Evolutionary conservation across 1,140 invertebrate genomes (phyloP).

Genomic region (Drosophila serrata): DNA sequence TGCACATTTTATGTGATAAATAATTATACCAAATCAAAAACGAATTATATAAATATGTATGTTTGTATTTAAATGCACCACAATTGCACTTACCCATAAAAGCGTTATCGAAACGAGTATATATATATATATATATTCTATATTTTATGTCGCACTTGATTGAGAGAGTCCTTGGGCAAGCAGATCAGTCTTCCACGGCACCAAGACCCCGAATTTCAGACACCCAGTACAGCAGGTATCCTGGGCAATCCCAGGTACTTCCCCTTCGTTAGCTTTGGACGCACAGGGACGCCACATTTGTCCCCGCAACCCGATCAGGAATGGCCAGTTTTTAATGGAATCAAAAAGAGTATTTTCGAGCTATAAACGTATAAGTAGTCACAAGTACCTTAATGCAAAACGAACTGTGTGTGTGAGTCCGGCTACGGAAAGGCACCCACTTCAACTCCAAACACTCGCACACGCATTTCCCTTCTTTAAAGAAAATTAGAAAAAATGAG

Average conservation of each 20-base stretch:
- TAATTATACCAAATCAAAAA: slow-evolving; percentile 51
- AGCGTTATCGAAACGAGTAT: slow-evolving; percentile 4
- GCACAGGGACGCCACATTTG: slow-evolving; percentile 11
- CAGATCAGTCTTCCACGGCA: slow-evolving; percentile 57
- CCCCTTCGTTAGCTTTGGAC: slow-evolving; percentile 30
- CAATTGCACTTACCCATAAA: slow-evolving; percentile 69
- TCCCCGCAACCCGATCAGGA: slow-evolving; percentile 29
- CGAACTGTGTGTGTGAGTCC: slow-evolving; percentile 41
- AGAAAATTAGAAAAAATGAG: not conserved
- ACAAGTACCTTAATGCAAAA: slow-evolving; percentile 81
- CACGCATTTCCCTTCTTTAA: slow-evolving; percentile 27
- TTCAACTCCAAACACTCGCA: slow-evolving; percentile 24
- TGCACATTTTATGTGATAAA: slow-evolving; percentile 81
- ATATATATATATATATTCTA: slow-evolving; percentile 9
- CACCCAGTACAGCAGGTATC: slow-evolving; percentile 4
- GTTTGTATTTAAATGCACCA: slow-evolving; percentile 62
- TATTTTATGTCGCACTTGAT: slow-evolving; percentile 53
- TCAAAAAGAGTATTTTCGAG: slow-evolving; percentile 78
- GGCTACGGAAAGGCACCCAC: slow-evolving; percentile 14
- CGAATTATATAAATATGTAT: slow-evolving; percentile 24
- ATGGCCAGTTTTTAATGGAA: slow-evolving; percentile 57
- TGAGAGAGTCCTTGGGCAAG: slow-evolving; percentile 19
- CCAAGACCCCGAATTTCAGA: slow-evolving; percentile 28
- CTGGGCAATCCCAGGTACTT: not conserved
- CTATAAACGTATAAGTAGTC: slow-evolving; percentile 80